phyloP scores from a whole-genome alignment of 2,888 invertebrate species.

The Petrolisthes cinctipes region DNA sequence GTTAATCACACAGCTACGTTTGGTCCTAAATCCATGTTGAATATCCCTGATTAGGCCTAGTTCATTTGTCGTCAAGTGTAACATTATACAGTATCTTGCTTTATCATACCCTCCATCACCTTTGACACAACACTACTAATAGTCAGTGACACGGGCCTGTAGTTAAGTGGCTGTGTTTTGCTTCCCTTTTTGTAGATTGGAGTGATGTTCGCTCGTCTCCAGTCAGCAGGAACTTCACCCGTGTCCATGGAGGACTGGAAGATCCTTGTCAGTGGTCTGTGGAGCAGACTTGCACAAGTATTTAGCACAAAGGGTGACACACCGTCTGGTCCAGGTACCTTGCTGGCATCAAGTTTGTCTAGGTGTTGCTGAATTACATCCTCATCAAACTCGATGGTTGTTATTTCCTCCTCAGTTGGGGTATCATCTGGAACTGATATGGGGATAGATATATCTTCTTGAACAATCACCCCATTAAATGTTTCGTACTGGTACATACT shows the following conservation, averaged over 20 bases:
- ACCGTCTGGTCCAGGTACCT: neutral
- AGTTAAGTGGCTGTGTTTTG: too few relatives aligned
- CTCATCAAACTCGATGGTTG: neutral
- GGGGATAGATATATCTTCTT: neutral
- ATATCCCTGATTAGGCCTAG: neutral
- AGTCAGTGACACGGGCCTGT: too few relatives aligned
- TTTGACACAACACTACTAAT: too few relatives aligned
- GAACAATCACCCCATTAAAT: neutral
- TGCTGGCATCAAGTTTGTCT: neutral
- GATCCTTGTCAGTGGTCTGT: neutral
- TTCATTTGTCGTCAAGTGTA: too few relatives aligned
- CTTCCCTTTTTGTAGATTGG: too few relatives aligned
- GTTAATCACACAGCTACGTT: neutral
- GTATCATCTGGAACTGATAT: neutral
- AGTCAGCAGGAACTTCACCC: too few relatives aligned
- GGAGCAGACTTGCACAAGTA: constrained; percentile 1
- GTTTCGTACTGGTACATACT: neutral
- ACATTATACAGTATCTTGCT: too few relatives aligned
- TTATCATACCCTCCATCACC: neutral
- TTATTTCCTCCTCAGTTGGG: neutral
- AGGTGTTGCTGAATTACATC: neutral
- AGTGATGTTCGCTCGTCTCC: too few relatives aligned
- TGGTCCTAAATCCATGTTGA: neutral
- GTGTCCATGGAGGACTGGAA: too few relatives aligned
- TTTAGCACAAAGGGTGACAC: neutral